phyloP scores from a whole-genome alignment of 2,113 vertebrate species.

The Galemys pyrenaicus region DNA sequence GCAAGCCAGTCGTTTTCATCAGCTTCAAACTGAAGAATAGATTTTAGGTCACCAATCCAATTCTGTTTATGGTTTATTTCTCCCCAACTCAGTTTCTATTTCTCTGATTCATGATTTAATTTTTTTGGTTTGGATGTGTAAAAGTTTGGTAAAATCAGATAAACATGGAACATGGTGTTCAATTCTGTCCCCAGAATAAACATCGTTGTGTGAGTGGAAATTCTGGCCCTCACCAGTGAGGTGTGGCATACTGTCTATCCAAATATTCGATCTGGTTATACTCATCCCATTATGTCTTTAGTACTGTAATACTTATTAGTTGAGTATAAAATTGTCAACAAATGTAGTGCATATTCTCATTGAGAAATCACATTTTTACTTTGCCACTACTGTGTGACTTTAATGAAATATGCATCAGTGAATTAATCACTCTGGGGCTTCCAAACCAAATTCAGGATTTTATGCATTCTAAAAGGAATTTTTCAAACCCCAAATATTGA shows the following conservation, averaged over 20 bases:
- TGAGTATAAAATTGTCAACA: not conserved
- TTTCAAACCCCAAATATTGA: conserved; percentile 16
- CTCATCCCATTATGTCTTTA: not conserved
- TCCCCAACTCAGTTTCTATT: not conserved
- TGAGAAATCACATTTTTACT: not conserved
- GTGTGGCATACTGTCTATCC: not conserved
- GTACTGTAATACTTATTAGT: not conserved
- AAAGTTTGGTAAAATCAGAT: conserved; percentile 28
- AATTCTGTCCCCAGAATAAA: not conserved
- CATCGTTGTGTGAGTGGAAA: not conserved
- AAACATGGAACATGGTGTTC: not conserved
- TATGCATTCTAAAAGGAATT: conserved; percentile 24
- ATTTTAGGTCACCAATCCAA: not conserved
- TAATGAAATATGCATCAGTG: not conserved
- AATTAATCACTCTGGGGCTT: conserved; percentile 14
- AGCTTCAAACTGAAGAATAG: not conserved
- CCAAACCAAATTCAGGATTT: conserved; percentile 38
- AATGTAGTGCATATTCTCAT: not conserved
- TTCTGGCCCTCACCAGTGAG: not conserved
- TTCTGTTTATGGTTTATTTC: not conserved
- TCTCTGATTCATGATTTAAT: not conserved
- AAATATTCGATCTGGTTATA: not conserved
- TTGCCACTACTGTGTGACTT: not conserved
- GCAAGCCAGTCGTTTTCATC: not conserved
- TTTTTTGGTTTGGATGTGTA: not conserved